Conservation (phyloP, 2,797 vertebrate species). For the Psittacula derbiana region DNA sequence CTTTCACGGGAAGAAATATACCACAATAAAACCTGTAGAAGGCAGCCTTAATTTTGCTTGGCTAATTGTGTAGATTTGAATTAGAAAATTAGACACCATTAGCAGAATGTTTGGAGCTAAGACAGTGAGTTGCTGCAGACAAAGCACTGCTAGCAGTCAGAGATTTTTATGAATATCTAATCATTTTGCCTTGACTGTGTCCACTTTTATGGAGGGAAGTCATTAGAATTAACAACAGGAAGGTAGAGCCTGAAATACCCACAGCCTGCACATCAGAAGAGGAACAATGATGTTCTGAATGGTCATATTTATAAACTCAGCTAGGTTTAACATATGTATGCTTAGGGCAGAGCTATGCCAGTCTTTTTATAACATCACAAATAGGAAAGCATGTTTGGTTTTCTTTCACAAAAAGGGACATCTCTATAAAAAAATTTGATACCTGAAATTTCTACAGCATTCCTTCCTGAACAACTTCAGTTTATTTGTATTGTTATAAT, state of each 20-base stretch:
- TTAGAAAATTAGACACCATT: not conserved
- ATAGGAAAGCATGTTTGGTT: not conserved
- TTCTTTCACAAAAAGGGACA: not conserved
- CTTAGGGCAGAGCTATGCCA: not conserved
- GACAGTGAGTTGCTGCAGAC: not conserved
- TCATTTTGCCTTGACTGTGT: not conserved
- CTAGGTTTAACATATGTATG: not conserved
- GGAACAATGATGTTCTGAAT: not conserved
- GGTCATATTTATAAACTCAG: not conserved
- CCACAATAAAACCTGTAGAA: not conserved
- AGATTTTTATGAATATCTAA: not conserved
- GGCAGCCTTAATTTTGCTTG: not conserved
- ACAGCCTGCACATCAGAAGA: not conserved
- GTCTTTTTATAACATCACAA: not conserved
- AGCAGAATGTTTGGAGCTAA: not conserved
- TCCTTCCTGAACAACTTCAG: not conserved
- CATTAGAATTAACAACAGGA: not conserved
- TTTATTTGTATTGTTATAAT: not conserved
- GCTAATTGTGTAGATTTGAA: not conserved
- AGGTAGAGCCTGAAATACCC: not conserved
- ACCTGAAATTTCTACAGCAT: not conserved
- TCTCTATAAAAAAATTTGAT: not conserved
- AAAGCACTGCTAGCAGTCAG: not conserved
- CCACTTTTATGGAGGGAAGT: not conserved
- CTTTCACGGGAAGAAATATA: not conserved